Conservation (phyloP, 1,140 invertebrate species). For the Drosophila cardini region DNA sequence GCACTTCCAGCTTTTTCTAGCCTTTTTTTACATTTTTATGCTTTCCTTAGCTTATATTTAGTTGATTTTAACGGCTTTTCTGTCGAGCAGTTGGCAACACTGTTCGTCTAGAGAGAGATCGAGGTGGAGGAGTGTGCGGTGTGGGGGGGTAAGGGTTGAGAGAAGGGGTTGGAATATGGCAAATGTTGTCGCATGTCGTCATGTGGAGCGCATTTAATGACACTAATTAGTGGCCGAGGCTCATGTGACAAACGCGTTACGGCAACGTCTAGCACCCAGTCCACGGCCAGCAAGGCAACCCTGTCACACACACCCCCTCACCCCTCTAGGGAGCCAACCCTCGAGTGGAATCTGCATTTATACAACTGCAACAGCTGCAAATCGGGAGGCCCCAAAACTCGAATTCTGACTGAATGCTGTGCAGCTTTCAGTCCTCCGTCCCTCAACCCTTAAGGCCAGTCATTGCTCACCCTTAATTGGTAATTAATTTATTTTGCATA, state of each 20-base stretch:
- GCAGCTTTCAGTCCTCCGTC: constrained; percentile 5
- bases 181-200: constrained; percentile 52
- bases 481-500: constrained; percentile 83
- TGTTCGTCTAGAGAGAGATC: background rate
- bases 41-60: too few relatives aligned
- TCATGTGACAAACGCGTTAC: constrained; percentile 79
- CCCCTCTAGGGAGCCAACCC: constrained; percentile 17
- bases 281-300: constrained; percentile 5
- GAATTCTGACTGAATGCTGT: constrained; percentile 4
- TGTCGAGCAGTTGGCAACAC: too few relatives aligned
- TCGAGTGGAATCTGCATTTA: constrained; percentile 34
- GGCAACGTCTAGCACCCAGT: constrained; percentile 40
- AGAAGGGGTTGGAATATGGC: background rate
- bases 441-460: background rate
- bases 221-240: constrained; percentile 82
- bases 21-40: too few relatives aligned
- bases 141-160: background rate
- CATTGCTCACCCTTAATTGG: constrained; percentile 64
- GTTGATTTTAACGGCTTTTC: too few relatives aligned
- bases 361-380: constrained; percentile 68
- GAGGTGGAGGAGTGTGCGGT: background rate
- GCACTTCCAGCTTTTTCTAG: too few relatives aligned
- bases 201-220: constrained; percentile 75
- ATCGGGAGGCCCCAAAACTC: constrained; percentile 23
- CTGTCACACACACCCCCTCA: background rate